phyloP scores from a whole-genome alignment of 2,888 invertebrate species.

The Hemithea aestivaria region DNA sequence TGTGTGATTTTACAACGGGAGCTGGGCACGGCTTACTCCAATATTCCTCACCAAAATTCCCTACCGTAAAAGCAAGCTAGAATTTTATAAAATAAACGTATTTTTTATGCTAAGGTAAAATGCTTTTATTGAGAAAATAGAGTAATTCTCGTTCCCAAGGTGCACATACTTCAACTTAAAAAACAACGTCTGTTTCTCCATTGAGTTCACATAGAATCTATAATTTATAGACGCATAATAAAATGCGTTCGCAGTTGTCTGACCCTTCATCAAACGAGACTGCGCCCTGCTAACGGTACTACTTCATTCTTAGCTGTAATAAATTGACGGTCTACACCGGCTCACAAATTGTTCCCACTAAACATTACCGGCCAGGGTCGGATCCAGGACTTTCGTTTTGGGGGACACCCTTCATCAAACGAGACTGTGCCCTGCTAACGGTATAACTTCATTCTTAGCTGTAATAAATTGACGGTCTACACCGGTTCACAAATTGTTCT shows the following conservation, averaged over 20 bases:
- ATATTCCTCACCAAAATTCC: no score
- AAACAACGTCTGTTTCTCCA: no score
- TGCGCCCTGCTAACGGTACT: constrained; percentile 48
- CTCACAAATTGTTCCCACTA: constrained; percentile 23
- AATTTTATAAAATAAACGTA: no score
- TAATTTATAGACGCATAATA: no score
- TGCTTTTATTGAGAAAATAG: no score
- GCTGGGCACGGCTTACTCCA: no score
- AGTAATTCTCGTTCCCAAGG: no score
- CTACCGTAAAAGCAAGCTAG: no score
- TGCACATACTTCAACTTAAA: no score
- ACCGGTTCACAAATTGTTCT: constrained; percentile 23
- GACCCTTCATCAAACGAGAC: constrained; percentile 20
- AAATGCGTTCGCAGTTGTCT: constrained; percentile 7
- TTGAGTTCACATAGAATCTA: no score
- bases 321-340: constrained; percentile 36
- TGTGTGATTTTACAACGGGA: no score
- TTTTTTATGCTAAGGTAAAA: no score
- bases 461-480: constrained; percentile 39
- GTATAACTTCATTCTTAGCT: constrained; percentile 40
- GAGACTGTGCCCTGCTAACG: constrained; percentile 43
- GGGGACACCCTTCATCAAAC: constrained; percentile 15
- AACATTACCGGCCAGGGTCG: constrained; percentile 15
- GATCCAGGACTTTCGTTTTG: constrained; percentile 9
- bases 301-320: constrained; percentile 38